phyloP scores from a whole-genome alignment of 92 coral and sea anemone genomes.

The Phenganax stokvisi region DNA sequence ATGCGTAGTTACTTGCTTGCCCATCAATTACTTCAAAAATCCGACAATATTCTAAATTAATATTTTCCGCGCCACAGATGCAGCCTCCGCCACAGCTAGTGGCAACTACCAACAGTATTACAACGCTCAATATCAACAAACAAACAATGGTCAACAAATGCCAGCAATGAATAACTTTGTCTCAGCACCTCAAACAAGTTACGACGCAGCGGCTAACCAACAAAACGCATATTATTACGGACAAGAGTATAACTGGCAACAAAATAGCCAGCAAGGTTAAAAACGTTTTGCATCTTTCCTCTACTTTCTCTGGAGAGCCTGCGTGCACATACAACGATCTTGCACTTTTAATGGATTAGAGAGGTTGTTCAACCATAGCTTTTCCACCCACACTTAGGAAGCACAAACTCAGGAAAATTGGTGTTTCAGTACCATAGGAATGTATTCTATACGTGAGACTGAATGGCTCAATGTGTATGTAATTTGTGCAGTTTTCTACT shows the following conservation, averaged over 20 bases:
- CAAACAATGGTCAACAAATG: conserved; percentile 24
- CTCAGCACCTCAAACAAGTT: conserved; percentile 27
- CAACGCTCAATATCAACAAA: background rate
- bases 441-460: too few relatives aligned
- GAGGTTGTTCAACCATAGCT: too few relatives aligned
- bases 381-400: too few relatives aligned
- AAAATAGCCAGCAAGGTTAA: conserved; percentile 20
- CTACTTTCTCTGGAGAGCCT: background rate
- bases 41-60: background rate
- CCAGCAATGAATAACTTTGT: conserved; percentile 23
- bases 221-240: conserved; percentile 19
- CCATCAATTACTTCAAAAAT: background rate
- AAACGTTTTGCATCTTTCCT: background rate
- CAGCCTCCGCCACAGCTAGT: background rate
- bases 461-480: too few relatives aligned
- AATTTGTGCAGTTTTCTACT: too few relatives aligned
- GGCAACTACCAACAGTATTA: conserved; percentile 11
- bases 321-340: too few relatives aligned
- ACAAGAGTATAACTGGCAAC: conserved; percentile 20
- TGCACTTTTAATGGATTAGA: too few relatives aligned
- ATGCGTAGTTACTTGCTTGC: too few relatives aligned
- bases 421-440: too few relatives aligned
- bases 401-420: too few relatives aligned
- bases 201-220: conserved; percentile 18
- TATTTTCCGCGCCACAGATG: background rate